Base-by-base conservation (phyloP, 2,113 vertebrate genomes). In the Ceyx cyanopectus region DNA sequence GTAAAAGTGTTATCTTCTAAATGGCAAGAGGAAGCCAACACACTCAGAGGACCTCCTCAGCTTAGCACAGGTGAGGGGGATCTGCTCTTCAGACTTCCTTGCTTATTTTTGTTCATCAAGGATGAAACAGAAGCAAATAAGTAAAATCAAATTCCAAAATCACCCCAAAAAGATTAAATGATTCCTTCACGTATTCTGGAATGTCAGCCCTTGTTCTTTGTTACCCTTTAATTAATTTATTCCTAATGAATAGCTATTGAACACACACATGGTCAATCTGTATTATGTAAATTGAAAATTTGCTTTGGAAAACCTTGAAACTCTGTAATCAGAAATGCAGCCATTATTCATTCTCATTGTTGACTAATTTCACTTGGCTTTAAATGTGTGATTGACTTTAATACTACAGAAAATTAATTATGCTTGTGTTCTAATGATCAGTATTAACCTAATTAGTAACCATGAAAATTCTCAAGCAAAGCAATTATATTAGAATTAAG, bases 401-500 rank as follows among this genome's bases (percentile, higher is more conserved):
- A 93, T 80, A 85, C 46, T 92, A 53, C 53, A 58, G 56, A 30
- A 85, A 85, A 94, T 83, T 65, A 89, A 87, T 81, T 69, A 89
- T 77, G 32, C 60, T 91, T 94, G 63, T 93, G 40, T 87, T 86
- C 76, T 81, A 76, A 88, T 54, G 27, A 95, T 87, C 51, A 54
- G 58, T 74, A 73, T 74, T 93, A 95, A 88, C 29, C 82, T 84
- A 77, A 93, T 95, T 90, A 94, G 60, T 57, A 81, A 76, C 75
- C 81, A 93, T 50, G 29, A 78, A 92, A 89, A 85, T 75, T 92
- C 58, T 65, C 34, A 82, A 80, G 37, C 32, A 94, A 87, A 92
- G 27, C 21, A 80, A 88, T 89, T 74, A 30, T 61, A 67, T 70
- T 65, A 89, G 62, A 93, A 90, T 87, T 81, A 73, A 81, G 37